These are phyloP conservation scores for Podarcis cretensis DNA, from an alignment of 2,113 vertebrate species.

Conservation along the genomic window DNA sequence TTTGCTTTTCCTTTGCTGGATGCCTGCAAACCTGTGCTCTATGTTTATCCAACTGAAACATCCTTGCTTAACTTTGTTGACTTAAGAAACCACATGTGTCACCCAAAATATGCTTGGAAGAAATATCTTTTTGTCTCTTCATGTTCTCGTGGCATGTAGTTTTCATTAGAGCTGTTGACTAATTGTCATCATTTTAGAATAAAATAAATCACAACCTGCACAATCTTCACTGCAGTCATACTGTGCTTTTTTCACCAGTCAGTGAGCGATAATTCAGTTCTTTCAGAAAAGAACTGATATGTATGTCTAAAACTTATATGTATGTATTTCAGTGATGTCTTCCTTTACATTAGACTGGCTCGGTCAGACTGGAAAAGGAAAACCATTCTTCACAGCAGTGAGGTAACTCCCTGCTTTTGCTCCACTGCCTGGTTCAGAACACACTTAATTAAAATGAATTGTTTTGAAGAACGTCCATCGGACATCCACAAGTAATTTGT, in stretches of 20 bases:
- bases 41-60: not conserved
- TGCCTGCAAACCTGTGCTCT: constrained; percentile 12
- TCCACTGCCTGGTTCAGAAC: not conserved
- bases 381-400: not conserved
- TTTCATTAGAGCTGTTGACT: constrained; percentile 47
- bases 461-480: not conserved
- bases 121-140: constrained; percentile 46
- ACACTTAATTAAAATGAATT: not conserved
- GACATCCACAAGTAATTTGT: not conserved
- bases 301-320: constrained; percentile 9
- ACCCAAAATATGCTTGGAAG: constrained; percentile 27
- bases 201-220: constrained; percentile 36
- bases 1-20: constrained; percentile 31
- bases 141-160: constrained; percentile 40
- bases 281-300: constrained; percentile 7
- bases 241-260: not conserved
- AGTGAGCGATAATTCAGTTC: not conserved
- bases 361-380: constrained; percentile 3
- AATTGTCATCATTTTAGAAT: constrained; percentile 35
- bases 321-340: not conserved
- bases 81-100: constrained; percentile 40
- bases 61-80: constrained; percentile 12
- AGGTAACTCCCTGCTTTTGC: not conserved
- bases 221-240: constrained; percentile 35
- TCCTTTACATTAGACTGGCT: constrained; percentile 4